Conservation (phyloP, 2,888 invertebrate species). For the Trichopoda pennipes region DNA sequence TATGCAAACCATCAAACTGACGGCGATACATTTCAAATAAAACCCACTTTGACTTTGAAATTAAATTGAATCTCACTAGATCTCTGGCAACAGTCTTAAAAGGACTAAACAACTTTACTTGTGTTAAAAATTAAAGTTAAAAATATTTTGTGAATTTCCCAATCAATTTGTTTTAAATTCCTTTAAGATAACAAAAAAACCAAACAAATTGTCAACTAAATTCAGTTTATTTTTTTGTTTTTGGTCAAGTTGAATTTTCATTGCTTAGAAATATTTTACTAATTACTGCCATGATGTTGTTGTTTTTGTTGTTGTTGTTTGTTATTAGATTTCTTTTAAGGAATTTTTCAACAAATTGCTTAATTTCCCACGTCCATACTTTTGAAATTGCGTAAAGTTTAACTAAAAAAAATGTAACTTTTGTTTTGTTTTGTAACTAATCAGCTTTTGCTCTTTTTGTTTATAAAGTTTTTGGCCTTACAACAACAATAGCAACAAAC, state of each 20-base stretch:
- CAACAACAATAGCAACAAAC: conserved; percentile 22
- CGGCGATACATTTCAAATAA: no score
- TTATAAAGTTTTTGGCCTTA: background rate
- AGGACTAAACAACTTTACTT: no score
- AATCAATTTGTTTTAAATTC: conserved; percentile 14
- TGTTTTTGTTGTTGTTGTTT: background rate
- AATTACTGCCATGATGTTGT: conserved; percentile 40
- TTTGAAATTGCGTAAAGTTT: background rate
- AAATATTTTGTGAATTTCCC: background rate
- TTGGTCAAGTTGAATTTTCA: conserved; percentile 27
- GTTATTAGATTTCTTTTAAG: background rate
- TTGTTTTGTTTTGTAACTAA: conserved; percentile 52
- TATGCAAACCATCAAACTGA: no score
- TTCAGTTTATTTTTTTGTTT: conserved; percentile 41
- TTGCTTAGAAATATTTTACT: conserved; percentile 25
- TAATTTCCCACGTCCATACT: conserved; percentile 61
- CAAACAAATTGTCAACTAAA: background rate
- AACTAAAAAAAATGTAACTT: conserved; percentile 40
- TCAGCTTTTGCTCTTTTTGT: conserved; percentile 1
- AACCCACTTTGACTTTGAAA: no score
- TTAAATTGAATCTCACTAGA: no score
- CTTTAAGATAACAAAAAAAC: background rate
- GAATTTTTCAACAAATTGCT: conserved; percentile 62
- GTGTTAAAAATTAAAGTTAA: background rate
- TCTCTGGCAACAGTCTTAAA: no score